Evolutionary conservation across 2,888 invertebrate species (phyloP).

Genomic region (Drosophila kuntzei): DNA sequence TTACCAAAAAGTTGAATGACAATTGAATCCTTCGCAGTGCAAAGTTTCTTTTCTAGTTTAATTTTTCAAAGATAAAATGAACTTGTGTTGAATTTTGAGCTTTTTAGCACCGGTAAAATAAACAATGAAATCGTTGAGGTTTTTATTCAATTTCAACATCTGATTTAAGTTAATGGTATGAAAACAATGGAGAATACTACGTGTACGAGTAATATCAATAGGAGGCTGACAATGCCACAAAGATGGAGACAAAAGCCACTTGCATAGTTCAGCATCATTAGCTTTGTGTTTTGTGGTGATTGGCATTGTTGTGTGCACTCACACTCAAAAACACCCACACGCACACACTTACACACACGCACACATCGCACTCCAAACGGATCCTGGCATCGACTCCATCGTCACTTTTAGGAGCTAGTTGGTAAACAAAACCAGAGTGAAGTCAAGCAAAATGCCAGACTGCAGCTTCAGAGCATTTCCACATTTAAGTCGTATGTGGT

Average conservation of each 20-base stretch:
- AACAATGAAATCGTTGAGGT: conserved; percentile 34
- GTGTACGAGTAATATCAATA: conserved; percentile 19
- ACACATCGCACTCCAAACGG: conserved; percentile 12
- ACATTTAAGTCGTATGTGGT: conserved; percentile 14
- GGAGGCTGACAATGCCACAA: background rate
- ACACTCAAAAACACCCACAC: background rate
- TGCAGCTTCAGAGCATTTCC: conserved; percentile 47
- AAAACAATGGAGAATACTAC: conserved; percentile 33
- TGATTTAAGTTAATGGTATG: conserved; percentile 25
- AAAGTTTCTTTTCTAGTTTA: background rate
- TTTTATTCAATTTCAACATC: conserved; percentile 13
- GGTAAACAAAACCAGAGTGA: conserved; percentile 44
- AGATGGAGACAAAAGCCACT: conserved; percentile 58
- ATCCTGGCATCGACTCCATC: conserved; percentile 28
- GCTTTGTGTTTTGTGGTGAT: conserved; percentile 74
- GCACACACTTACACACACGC: background rate
- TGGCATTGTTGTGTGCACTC: conserved; percentile 51
- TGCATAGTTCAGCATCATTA: conserved; percentile 69
- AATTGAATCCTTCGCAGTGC: conserved; percentile 1
- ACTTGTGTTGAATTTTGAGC: conserved; percentile 8
- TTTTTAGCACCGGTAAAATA: conserved; percentile 9
- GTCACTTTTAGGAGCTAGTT: conserved; percentile 34
- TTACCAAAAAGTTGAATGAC: background rate
- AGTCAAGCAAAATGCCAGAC: conserved; percentile 31
- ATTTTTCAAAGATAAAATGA: background rate